Base-by-base conservation (phyloP, 1,140 invertebrate species). In the Cephus cinctus region DNA sequence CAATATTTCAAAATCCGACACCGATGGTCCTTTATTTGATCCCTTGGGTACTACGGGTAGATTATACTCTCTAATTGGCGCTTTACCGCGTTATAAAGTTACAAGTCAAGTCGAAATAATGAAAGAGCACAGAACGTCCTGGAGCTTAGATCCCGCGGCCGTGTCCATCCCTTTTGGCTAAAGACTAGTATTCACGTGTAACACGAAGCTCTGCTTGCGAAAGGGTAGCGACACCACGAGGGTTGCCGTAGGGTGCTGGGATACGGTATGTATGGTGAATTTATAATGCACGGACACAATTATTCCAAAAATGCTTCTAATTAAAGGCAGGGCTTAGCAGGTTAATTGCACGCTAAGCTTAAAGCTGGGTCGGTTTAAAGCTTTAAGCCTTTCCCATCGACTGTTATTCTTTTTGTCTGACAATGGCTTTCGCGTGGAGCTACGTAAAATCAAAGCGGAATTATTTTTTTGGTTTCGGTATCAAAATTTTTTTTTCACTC, bases 321-420 rank as follows among this genome's bases (percentile, higher is more conserved):
- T 36, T 36, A 36, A 36, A 36, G 34, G 34, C 34, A 36, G 6
- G 34, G 34, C 34, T 36, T 36, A 36, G 34, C 34, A 12, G 19
- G 34, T 36, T 36, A 36, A 36, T 36, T 36, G 34, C 34, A 36
- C 19, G 34, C 14, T 36, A 36, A 18, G 34, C 8, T 36, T 36
- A n/a, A 36, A 18, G 14, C 34, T 18, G 14, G 19, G 14, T 36
- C 34, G 19, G 34, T 36, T 36, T 36, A 36, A 18, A 18, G 19
- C 34, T 12, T 36, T n/a, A 36, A 36, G 34, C n/a, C 34, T 36
- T 18, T 36, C 34, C 19, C 14, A 18, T 15, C 14, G 34, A 15
- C 34, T 36, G 34, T 15, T 36, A 36, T 15, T 36, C 14, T n/a
- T n/a, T n/a, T n/a, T n/a, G n/a, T n/a, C n/a, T n/a, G n/a, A n/a